A percentile compares a stretch with the other conserved stretches of the same genome.
Conservation (phyloP, 1,140 invertebrate genomes). For the Magallana angulata region DNA sequence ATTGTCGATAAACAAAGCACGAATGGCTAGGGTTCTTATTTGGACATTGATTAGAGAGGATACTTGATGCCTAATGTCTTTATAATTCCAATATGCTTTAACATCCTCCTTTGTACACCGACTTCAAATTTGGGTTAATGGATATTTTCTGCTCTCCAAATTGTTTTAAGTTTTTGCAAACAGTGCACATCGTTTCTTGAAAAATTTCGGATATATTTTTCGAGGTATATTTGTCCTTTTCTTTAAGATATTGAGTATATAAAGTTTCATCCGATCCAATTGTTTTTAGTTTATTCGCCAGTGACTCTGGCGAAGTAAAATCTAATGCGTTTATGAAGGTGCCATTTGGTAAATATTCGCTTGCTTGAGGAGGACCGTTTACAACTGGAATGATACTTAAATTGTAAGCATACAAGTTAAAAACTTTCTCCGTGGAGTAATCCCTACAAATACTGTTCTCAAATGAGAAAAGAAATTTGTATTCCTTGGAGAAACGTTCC, state of each 20-base stretch:
- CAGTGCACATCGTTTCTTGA: not conserved
- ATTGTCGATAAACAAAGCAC: too few relatives aligned
- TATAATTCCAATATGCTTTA: too few relatives aligned
- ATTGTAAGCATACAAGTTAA: not conserved
- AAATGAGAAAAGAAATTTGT: not conserved
- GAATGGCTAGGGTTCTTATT: too few relatives aligned
- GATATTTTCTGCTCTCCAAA: too few relatives aligned
- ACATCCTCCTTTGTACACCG: too few relatives aligned
- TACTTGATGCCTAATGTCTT: too few relatives aligned
- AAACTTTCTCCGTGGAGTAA: not conserved
- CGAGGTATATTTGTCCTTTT: not conserved
- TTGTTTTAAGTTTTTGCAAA: not conserved
- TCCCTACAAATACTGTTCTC: slow-evolving; percentile 1
- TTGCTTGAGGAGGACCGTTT: not conserved
- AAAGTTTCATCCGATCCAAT: not conserved
- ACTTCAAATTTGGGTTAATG: too few relatives aligned
- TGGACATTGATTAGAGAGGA: too few relatives aligned
- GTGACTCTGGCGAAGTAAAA: not conserved
- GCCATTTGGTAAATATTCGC: not conserved
- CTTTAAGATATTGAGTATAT: not conserved
- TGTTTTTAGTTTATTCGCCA: not conserved
- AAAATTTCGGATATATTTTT: not conserved
- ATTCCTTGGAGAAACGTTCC: not conserved
- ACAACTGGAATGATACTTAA: not conserved
- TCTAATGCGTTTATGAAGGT: not conserved